phyloP scores from a whole-genome alignment of 1,140 invertebrate species.

The Hyles euphorbiae region DNA sequence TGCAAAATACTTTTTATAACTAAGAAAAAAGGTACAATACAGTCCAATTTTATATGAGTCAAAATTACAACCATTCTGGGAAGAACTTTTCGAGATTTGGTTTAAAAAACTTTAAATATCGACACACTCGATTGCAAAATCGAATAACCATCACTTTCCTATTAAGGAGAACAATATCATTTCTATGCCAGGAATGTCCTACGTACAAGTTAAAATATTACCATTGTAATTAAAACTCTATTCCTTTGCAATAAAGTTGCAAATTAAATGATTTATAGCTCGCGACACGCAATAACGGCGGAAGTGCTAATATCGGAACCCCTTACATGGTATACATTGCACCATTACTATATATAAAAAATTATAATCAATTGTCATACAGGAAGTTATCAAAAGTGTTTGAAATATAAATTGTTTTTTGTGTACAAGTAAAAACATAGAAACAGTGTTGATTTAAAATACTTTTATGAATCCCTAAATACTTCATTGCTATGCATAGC shows the following conservation, averaged over 20 bases:
- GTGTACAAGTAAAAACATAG: no score
- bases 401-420: no score
- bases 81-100: no score
- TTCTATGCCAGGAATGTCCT: constrained; percentile 7
- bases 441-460: background rate
- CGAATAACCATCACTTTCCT: no score
- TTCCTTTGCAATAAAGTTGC: background rate
- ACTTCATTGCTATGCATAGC: background rate
- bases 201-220: background rate
- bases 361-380: no score
- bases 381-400: no score
- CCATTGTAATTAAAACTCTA: constrained; percentile 2
- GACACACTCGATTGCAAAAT: no score
- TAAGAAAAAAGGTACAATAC: no score
- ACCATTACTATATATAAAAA: background rate
- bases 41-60: no score
- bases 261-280: background rate
- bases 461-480: background rate
- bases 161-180: background rate
- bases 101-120: no score
- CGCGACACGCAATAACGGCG: background rate
- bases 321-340: constrained; percentile 2
- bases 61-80: no score
- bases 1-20: no score
- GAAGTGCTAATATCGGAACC: constrained; percentile 2